Evolutionary conservation across 2,113 vertebrate genomes (phyloP).

Genomic region (Mesembrinibis cayennensis): DNA sequence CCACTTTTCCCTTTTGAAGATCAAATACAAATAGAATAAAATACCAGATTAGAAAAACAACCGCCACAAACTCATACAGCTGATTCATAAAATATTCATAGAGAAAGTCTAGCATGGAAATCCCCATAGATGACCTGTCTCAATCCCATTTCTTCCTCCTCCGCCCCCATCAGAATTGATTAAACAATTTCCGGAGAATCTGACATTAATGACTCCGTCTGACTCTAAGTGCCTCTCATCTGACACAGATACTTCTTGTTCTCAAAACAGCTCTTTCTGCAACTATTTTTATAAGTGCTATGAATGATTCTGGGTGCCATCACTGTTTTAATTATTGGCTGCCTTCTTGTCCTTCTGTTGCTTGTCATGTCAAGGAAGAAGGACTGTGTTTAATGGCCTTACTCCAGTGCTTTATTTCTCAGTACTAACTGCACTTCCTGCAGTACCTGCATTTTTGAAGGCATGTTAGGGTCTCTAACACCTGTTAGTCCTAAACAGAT

Average conservation of each 20-base stretch:
- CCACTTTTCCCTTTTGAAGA: background rate
- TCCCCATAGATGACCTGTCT: background rate
- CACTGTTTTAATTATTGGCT: background rate
- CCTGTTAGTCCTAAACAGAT: background rate
- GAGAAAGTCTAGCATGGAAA: background rate
- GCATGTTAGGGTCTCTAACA: background rate
- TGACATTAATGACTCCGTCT: background rate
- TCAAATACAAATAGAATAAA: background rate
- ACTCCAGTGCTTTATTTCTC: background rate
- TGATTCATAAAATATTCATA: constrained; percentile 6
- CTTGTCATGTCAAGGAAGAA: background rate
- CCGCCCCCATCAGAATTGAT: background rate
- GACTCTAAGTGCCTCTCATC: background rate
- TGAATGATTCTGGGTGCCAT: background rate
- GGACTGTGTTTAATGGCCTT: background rate
- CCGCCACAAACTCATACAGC: background rate
- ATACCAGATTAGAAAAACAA: background rate
- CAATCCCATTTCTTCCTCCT: background rate
- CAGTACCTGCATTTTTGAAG: background rate
- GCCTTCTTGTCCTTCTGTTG: background rate
- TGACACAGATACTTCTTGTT: background rate
- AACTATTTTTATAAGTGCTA: background rate
- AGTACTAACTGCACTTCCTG: background rate
- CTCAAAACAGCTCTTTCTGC: background rate
- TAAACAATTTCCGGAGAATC: background rate